These are phyloP conservation scores for Bovichtus diacanthus DNA, from an alignment of 2,797 vertebrate species.

Conservation along the genomic window DNA sequence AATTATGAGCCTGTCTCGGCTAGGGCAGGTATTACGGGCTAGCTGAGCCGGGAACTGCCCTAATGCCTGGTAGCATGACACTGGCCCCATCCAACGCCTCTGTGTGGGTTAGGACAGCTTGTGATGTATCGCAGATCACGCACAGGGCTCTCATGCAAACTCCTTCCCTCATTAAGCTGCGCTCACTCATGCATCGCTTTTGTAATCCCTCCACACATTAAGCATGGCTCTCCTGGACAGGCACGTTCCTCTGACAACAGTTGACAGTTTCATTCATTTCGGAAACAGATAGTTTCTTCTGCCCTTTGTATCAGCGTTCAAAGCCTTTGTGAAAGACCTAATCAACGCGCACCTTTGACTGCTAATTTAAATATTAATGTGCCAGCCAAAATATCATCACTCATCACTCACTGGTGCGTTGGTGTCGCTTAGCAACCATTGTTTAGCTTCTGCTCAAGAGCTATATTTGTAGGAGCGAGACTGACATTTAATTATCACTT, in stretches of 20 bases:
- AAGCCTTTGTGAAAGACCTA: conserved; percentile 28
- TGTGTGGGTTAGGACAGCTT: conserved; percentile 48
- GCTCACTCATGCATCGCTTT: conserved; percentile 50
- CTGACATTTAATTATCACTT: conserved; percentile 66
- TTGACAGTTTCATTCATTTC: conserved; percentile 49
- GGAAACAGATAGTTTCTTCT: conserved; percentile 31
- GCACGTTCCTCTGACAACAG: conserved; percentile 30
- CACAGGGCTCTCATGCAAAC: conserved; percentile 65
- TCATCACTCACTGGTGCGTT: conserved; percentile 46
- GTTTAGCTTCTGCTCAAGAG: conserved; percentile 59
- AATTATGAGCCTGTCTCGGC: conserved; percentile 46
- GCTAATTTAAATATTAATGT: conserved; percentile 73
- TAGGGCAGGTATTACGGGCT: conserved; percentile 28
- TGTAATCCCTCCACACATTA: conserved; percentile 63
- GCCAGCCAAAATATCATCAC: conserved; percentile 50
- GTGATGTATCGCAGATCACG: conserved; percentile 66
- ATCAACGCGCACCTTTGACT: conserved; percentile 50
- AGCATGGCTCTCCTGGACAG: conserved; percentile 25
- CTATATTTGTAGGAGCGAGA: conserved; percentile 40
- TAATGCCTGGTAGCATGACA: conserved; percentile 66
- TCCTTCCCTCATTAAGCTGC: conserved; percentile 58
- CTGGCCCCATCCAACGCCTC: conserved; percentile 44
- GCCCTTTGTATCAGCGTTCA: conserved; percentile 9
- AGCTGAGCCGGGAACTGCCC: conserved; percentile 53
- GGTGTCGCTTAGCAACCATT: conserved; percentile 70